A percentile compares a stretch with the other conserved stretches of the same genome.
Conservation (phyloP, 2,888 invertebrate genomes). For the Tanytarsus gracilentus region DNA sequence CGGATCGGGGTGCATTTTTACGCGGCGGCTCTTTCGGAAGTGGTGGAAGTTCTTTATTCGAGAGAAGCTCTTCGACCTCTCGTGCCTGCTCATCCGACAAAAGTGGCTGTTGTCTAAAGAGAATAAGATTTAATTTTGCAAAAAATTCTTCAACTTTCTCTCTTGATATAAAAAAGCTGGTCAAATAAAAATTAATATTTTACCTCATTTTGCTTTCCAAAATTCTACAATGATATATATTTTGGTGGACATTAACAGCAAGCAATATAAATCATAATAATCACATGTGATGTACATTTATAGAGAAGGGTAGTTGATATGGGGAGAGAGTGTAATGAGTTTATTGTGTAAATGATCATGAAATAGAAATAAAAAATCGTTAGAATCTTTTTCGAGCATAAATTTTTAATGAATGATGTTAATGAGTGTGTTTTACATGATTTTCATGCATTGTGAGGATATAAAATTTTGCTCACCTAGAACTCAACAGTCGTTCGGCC, state of each 20-base stretch:
- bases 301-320: constrained; percentile 25
- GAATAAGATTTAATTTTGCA: constrained; percentile 16
- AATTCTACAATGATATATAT: constrained; percentile 52
- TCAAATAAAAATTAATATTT: constrained; percentile 38
- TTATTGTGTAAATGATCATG: constrained; percentile 27
- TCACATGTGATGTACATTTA: constrained; percentile 23
- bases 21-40: constrained; percentile 35
- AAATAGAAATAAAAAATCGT: too few relatives aligned
- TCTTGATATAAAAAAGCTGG: too few relatives aligned
- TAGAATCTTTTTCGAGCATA: too few relatives aligned
- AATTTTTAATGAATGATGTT: too few relatives aligned
- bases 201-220: constrained; percentile 79
- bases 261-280: constrained; percentile 32
- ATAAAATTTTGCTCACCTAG: constrained; percentile 72
- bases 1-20: constrained; percentile 35
- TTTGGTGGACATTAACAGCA: constrained; percentile 31
- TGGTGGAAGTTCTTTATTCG: constrained; percentile 36
- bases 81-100: constrained; percentile 84
- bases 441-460: too few relatives aligned
- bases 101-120: constrained; percentile 63
- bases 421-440: too few relatives aligned
- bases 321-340: neutral
- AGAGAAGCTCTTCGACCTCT: constrained; percentile 71
- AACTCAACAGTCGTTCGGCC: constrained; percentile 76
- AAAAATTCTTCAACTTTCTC: neutral